Conservation (phyloP, 2,888 invertebrate species). For the Microctonus hyperodae region DNA sequence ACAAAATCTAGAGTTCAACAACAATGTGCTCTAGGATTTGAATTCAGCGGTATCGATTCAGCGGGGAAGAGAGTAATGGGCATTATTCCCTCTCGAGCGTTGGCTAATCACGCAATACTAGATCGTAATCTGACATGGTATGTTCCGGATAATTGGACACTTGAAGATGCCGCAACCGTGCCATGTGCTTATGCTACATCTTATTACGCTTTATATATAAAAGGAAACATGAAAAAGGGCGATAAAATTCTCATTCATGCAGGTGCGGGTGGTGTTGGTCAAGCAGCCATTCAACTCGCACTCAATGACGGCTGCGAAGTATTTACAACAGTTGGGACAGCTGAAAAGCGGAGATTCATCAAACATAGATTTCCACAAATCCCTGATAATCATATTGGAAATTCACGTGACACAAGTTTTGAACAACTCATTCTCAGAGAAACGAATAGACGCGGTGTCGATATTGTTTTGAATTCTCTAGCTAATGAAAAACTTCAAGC, state of each 20-base stretch:
- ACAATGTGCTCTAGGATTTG: slow-evolving; percentile 74
- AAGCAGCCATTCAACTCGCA: slow-evolving; percentile 72
- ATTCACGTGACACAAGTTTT: slow-evolving; percentile 86
- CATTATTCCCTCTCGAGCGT: slow-evolving; percentile 54
- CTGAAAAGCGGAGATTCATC: slow-evolving; percentile 68
- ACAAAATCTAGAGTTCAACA: slow-evolving; percentile 72
- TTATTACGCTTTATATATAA: slow-evolving; percentile 69
- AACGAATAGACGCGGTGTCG: slow-evolving; percentile 88
- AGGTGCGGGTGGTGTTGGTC: slow-evolving; percentile 70
- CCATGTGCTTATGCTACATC: slow-evolving; percentile 71
- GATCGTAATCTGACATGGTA: slow-evolving; percentile 66
- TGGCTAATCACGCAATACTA: slow-evolving; percentile 66
- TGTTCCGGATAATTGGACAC: slow-evolving; percentile 68
- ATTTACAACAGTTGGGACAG: slow-evolving; percentile 70
- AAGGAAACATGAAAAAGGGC: slow-evolving; percentile 66
- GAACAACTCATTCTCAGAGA: slow-evolving; percentile 82
- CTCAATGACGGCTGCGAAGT: slow-evolving; percentile 68
- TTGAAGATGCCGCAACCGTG: slow-evolving; percentile 73
- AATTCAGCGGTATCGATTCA: slow-evolving; percentile 69
- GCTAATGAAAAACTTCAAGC: slow-evolving; percentile 89
- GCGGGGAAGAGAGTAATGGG: slow-evolving; percentile 64
- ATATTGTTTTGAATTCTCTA: slow-evolving; percentile 90
- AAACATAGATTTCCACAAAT: slow-evolving; percentile 67
- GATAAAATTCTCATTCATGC: slow-evolving; percentile 61
- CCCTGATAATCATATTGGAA: slow-evolving; percentile 70